Conservation (phyloP, 2,888 invertebrate genomes). For the Cantharis lateralis region DNA sequence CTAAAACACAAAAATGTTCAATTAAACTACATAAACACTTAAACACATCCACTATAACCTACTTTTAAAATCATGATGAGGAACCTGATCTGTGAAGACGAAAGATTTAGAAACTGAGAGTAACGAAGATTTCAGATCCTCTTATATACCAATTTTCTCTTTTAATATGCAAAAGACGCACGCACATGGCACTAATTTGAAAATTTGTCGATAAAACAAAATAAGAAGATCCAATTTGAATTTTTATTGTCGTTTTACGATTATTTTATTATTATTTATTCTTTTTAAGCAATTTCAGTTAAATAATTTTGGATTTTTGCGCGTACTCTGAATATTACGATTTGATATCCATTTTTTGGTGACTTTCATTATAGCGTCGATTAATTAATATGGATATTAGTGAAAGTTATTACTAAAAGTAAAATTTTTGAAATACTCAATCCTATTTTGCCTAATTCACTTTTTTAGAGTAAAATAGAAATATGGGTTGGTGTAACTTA, state of each 20-base stretch:
- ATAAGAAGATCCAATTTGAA: neutral
- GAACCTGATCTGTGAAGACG: neutral
- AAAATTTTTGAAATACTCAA: neutral
- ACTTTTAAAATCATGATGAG: neutral
- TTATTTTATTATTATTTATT: neutral
- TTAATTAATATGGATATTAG: neutral
- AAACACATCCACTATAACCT: neutral
- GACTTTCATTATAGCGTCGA: neutral
- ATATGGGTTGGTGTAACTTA: neutral
- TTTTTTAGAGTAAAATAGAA: neutral
- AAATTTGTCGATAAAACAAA: neutral
- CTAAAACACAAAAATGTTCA: neutral
- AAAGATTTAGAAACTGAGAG: neutral
- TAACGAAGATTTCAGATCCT: neutral
- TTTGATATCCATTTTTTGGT: neutral
- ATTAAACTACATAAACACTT: neutral
- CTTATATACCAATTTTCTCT: constrained; percentile 3
- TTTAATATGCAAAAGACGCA: neutral
- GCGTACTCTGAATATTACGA: neutral
- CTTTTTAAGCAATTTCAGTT: neutral
- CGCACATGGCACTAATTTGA: neutral
- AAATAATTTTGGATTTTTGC: neutral
- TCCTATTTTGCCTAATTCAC: neutral
- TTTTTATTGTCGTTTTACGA: neutral
- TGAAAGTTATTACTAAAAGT: neutral